A percentile compares a stretch with the other conserved stretches of the same genome.
Conservation (phyloP, 2,113 vertebrate genomes). For the Sinocyclocheilus anophthalmus region DNA sequence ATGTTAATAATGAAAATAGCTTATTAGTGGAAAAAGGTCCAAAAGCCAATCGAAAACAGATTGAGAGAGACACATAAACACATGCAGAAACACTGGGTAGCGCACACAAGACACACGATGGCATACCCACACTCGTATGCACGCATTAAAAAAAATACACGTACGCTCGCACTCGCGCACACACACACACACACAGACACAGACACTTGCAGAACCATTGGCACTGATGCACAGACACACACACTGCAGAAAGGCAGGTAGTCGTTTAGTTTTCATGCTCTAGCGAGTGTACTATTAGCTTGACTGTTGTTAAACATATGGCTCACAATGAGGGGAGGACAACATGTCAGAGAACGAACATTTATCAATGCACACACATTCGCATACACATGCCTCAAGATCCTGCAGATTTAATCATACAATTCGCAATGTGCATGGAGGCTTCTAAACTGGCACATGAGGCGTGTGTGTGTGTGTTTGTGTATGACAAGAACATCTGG, state of each 20-base stretch:
- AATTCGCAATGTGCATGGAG: neutral
- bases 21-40: conserved; percentile 31
- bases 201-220: neutral
- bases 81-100: conserved; percentile 16
- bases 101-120: conserved; percentile 22
- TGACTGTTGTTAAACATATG: conserved; percentile 34
- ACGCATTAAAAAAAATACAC: neutral
- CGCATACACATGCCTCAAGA: neutral
- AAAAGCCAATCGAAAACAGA: conserved; percentile 21
- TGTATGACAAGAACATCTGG: neutral
- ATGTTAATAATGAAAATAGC: conserved; percentile 40
- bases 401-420: conserved; percentile 20
- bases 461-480: conserved; percentile 21
- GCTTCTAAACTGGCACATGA: conserved; percentile 7
- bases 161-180: neutral
- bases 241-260: conserved; percentile 9
- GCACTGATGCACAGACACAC: conserved; percentile 8
- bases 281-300: conserved; percentile 37
- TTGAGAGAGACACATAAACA: conserved; percentile 1
- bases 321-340: conserved; percentile 40
- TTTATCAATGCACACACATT: conserved; percentile 18
- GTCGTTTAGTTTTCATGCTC: conserved; percentile 32
- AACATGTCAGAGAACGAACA: conserved; percentile 3
- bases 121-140: conserved; percentile 12
- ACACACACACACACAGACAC: neutral